Percentiles rank a stretch among this genome's conserved stretches.
These are phyloP conservation scores for Drosophila vallismaia DNA, from an alignment of 2,888 invertebrate genomes.

Conservation along the genomic window DNA sequence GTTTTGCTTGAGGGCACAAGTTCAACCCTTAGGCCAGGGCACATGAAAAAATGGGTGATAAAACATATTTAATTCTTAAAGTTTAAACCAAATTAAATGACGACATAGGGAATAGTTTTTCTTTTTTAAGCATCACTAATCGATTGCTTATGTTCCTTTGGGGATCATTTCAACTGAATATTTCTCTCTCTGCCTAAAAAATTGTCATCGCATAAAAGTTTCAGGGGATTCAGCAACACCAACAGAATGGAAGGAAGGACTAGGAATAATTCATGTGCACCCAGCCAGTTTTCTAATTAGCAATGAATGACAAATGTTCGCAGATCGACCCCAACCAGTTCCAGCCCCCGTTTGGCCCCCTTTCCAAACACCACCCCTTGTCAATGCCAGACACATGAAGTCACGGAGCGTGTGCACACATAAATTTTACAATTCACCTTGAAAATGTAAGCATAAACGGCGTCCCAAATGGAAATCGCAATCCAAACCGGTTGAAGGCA, in stretches of 20 bases:
- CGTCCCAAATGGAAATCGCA: slow-evolving; percentile 47
- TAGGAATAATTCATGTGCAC: slow-evolving; percentile 56
- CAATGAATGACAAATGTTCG: slow-evolving; percentile 50
- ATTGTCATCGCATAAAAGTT: slow-evolving; percentile 17
- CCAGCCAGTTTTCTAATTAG: slow-evolving; percentile 68
- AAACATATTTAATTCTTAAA: neutral
- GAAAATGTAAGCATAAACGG: slow-evolving; percentile 53
- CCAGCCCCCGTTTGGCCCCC: neutral
- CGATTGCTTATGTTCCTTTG: too few relatives aligned
- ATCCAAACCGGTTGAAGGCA: slow-evolving; percentile 65
- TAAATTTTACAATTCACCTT: slow-evolving; percentile 71
- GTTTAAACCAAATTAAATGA: too few relatives aligned
- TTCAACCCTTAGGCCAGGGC: neutral
- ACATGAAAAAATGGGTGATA: neutral
- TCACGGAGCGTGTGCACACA: slow-evolving; percentile 48
- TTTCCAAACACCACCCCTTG: slow-evolving; percentile 5
- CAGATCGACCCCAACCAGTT: slow-evolving; percentile 16
- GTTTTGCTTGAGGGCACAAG: slow-evolving; percentile 21
- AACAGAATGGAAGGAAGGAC: slow-evolving; percentile 32
- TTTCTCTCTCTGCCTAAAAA: neutral
- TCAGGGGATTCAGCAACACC: slow-evolving; percentile 3
- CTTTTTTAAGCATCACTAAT: too few relatives aligned
- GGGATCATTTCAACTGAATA: neutral
- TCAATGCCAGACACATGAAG: slow-evolving; percentile 35
- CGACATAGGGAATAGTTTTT: too few relatives aligned